Evolutionary conservation across 2,113 vertebrate species (phyloP).

Genomic region (Phocoena sinus): DNA sequence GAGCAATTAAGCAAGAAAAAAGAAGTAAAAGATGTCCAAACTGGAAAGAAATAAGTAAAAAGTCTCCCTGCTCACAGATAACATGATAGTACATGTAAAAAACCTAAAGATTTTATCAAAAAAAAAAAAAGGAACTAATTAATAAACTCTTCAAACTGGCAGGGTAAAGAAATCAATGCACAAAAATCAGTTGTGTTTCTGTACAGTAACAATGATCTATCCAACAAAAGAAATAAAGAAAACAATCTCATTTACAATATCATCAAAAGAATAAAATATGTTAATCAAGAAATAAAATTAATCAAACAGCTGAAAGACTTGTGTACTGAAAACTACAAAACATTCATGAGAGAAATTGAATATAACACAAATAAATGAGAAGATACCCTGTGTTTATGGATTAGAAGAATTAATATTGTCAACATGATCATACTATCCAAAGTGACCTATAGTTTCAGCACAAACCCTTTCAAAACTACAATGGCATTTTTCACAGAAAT

Average conservation of each 20-base stretch:
- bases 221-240: not conserved
- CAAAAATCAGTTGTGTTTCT: not conserved
- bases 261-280: not conserved
- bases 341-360: not conserved
- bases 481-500: not conserved
- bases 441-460: not conserved
- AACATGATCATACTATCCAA: not conserved
- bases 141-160: not conserved
- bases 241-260: not conserved
- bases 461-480: not conserved
- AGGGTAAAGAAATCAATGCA: not conserved
- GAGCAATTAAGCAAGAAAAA: no score
- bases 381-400: not conserved
- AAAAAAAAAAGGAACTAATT: not conserved
- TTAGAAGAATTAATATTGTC: not conserved
- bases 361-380: not conserved
- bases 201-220: not conserved
- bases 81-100: not conserved
- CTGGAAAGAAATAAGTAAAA: not conserved
- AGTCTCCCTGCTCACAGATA: not conserved
- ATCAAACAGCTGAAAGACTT: not conserved
- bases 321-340: not conserved
- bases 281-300: not conserved
- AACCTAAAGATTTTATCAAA: not conserved
- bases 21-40: not conserved